A percentile compares a stretch with the other conserved stretches of the same genome.
These are phyloP conservation scores for Poecilia latipinna DNA, from an alignment of 2,113 vertebrate genomes.

Conservation along the genomic window DNA sequence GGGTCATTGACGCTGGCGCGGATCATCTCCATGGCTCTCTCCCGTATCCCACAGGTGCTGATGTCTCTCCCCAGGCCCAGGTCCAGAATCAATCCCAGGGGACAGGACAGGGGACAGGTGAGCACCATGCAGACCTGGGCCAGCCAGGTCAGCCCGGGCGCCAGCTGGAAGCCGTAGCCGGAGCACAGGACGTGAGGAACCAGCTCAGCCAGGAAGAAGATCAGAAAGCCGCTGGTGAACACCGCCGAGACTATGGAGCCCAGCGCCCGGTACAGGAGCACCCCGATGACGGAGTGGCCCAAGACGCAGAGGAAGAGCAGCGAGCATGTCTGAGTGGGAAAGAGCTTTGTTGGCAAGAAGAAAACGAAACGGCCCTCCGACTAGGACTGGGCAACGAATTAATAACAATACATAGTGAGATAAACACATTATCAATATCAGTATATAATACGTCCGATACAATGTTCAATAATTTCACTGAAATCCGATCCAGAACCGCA, in stretches of 20 bases:
- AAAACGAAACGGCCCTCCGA: not conserved
- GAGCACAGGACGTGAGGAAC: slow-evolving; percentile 86
- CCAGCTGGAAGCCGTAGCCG: slow-evolving; percentile 85
- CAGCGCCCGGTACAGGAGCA: slow-evolving; percentile 82
- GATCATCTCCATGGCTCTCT: slow-evolving; percentile 89
- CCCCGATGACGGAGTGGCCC: slow-evolving; percentile 83
- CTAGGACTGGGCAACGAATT: not conserved
- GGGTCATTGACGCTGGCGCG: slow-evolving; percentile 85
- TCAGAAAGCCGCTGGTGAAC: slow-evolving; percentile 81
- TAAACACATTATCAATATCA: too few species aligned
- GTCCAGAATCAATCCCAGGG: slow-evolving; percentile 86
- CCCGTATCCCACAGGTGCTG: slow-evolving; percentile 81
- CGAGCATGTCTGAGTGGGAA: slow-evolving; percentile 77
- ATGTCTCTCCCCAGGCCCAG: slow-evolving; percentile 78
- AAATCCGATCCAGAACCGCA: too few species aligned
- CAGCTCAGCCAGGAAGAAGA: slow-evolving; percentile 86
- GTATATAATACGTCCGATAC: too few species aligned
- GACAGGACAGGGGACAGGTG: slow-evolving; percentile 86
- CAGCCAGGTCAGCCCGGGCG: slow-evolving; percentile 83
- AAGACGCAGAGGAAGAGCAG: slow-evolving; percentile 84
- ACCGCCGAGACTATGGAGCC: slow-evolving; percentile 78
- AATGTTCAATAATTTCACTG: too few species aligned
- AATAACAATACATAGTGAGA: too few species aligned
- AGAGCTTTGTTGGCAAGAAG: not conserved
- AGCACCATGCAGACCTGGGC: slow-evolving; percentile 87